Evolutionary conservation across 1,140 invertebrate genomes (phyloP).

Genomic region (Cepaea nemoralis): DNA sequence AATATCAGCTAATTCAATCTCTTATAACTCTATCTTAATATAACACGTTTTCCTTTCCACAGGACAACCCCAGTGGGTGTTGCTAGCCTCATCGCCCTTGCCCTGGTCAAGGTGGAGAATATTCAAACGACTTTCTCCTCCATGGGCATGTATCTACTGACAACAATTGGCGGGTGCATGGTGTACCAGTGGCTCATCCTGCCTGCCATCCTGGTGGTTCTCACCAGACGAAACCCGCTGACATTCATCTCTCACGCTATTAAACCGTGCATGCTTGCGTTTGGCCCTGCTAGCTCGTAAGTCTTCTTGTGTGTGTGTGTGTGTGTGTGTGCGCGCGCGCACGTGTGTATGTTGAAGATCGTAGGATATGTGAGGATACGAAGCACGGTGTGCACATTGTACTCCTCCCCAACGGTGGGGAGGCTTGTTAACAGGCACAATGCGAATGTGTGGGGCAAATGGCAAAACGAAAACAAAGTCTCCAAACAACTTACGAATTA

Average conservation of each 20-base stretch:
- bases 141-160: constrained; percentile 87
- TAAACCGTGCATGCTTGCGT: constrained; percentile 89
- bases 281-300: constrained; percentile 86
- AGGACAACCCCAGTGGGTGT: constrained; percentile 91
- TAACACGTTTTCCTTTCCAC: too few relatives aligned
- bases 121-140: constrained; percentile 86
- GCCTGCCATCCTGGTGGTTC: constrained; percentile 85
- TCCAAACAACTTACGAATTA: too few relatives aligned
- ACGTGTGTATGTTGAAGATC: neutral
- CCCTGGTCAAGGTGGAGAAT: constrained; percentile 88
- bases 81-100: constrained; percentile 89
- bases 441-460: too few relatives aligned
- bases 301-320: constrained; percentile 27
- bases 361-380: too few relatives aligned
- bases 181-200: constrained; percentile 91
- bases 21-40: too few relatives aligned
- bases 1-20: too few relatives aligned
- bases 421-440: too few relatives aligned
- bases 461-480: too few relatives aligned
- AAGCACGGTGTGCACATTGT: too few relatives aligned
- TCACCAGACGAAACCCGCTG: constrained; percentile 89
- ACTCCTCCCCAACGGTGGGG: too few relatives aligned
- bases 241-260: constrained; percentile 86
- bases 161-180: constrained; percentile 85
- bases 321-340: too few relatives aligned